Evolutionary conservation across 2,113 vertebrate species (phyloP), one percentile per base, ranked within the genome.

Genomic region (Serinus canaria): DNA sequence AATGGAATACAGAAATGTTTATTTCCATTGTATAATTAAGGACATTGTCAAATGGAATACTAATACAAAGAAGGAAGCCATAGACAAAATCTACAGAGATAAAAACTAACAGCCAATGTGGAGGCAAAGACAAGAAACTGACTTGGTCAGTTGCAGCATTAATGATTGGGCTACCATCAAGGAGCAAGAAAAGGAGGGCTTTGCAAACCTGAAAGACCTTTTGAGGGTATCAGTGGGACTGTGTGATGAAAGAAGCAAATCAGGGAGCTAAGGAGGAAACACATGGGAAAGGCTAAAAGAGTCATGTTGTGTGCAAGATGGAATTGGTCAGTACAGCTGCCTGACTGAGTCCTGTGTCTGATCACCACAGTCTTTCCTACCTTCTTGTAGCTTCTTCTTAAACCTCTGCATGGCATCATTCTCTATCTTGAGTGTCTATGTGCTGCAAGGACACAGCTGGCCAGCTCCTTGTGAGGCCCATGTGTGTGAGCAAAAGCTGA

Each of bases 301-400:
- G 16, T 46, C 20, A 3, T 1, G 9, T 10, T 46, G 7, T 7
- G 2, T 13, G 10, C 31, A 23, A 60, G 69, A 47, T 22, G 5
- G 7, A 53, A 50, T 19, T 0, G 1, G 15, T 39, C 15, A 13
- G 3, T 28, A 28, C 6, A 19, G 8, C 6, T 23, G 5, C 10
- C 4, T 50, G n/a, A 37, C 13, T 37, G 22, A 89, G 18, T 15
- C 12, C 41, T 46, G 11, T 78, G 41, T 37, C 20, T 86, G 46
- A 56, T n/a, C 39, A 78, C 7, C 24, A 33, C 5, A 63, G 28
- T 13, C 59, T 55, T 10, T 14, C 13, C 9, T 35, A 47, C 46
- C 6, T 64, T 37, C 17, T 33, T 31, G 1, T 13, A 33, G 8
- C 8, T 49, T 62, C 52, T 67, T 58, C 24, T 63, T 43, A 55